Evolutionary conservation across 2,888 invertebrate species (phyloP), one percentile per base, ranked within the genome.

Genomic region (Pardosa pseudoannulata): DNA sequence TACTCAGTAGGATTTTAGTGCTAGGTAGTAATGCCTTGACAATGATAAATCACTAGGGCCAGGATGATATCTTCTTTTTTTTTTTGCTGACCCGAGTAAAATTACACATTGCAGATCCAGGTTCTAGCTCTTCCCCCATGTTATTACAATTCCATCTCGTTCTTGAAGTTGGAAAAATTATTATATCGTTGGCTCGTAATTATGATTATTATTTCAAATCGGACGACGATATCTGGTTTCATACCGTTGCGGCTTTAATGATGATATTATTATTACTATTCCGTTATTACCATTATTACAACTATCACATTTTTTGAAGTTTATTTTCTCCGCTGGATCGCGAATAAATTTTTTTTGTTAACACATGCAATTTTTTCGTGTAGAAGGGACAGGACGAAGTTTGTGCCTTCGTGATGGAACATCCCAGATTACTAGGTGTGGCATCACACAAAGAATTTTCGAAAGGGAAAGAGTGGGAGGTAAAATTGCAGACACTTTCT

Each of bases 1-100:
- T 56, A 56, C 56, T 1, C 23, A 16, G 56, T 56, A 56, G 56
- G 56, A 16, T 56, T 56, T 56, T 56, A 56, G 56, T 23, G 56
- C 56, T 56, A 56, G 23, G 23, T 56, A 56, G 5, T 11, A 19
- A 23, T 56, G 56, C 23, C 23, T 1, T 56, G 56, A 56, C 56
- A 56, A 56, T 56, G 56, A 56, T 56, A 56, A 23, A 56, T 56
- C 56, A 56, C 56, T 16, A 56, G 56, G 23, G 56, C 56, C 76
- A 50, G 82, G 76, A 76, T 76, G 82, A 83, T 83, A 83, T 76
- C 82, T 83, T 76, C 68, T 83, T 76, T 76, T 83, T n/a, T n/a
- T n/a, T n/a, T 83, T 83, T 76, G 65, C 76, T 76, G 71, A 76
- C 71, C 76, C 56, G 27, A 13, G 64, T 46, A 50, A 76, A 83